Conservation (phyloP, 1,140 invertebrate genomes). For the Dendroctonus ponderosae region DNA sequence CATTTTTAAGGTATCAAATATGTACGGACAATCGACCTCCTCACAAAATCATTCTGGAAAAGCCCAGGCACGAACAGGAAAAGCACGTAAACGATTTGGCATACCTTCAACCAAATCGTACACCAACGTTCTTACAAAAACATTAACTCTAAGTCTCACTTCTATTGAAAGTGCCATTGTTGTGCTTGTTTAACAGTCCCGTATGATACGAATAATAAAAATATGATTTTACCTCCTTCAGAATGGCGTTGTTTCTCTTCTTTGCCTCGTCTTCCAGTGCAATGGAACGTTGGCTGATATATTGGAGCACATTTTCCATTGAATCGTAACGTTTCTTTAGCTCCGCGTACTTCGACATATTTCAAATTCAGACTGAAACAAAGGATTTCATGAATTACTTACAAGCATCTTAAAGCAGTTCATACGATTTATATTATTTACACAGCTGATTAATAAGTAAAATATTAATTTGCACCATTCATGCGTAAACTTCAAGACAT, state of each 20-base stretch:
- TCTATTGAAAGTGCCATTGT: too few species aligned
- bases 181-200: too few species aligned
- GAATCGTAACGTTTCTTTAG: conserved; percentile 36
- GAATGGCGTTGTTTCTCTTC: conserved; percentile 37
- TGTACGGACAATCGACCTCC: neutral
- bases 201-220: too few species aligned
- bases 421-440: too few species aligned
- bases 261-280: conserved; percentile 32
- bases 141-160: too few species aligned
- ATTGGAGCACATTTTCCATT: conserved; percentile 40
- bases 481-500: too few species aligned
- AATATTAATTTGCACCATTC: too few species aligned
- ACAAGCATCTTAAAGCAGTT: too few species aligned
- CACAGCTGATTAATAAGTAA: too few species aligned
- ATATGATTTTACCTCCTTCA: conserved; percentile 25
- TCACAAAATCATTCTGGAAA: neutral
- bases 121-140: conserved; percentile 1
- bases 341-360: too few species aligned
- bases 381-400: too few species aligned
- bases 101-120: neutral
- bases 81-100: neutral
- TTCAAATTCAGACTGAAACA: too few species aligned
- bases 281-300: conserved; percentile 39
- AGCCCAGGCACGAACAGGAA: neutral
- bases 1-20: neutral